phyloP scores from a whole-genome alignment of 2,888 invertebrate species.

The Macrophya annulata region DNA sequence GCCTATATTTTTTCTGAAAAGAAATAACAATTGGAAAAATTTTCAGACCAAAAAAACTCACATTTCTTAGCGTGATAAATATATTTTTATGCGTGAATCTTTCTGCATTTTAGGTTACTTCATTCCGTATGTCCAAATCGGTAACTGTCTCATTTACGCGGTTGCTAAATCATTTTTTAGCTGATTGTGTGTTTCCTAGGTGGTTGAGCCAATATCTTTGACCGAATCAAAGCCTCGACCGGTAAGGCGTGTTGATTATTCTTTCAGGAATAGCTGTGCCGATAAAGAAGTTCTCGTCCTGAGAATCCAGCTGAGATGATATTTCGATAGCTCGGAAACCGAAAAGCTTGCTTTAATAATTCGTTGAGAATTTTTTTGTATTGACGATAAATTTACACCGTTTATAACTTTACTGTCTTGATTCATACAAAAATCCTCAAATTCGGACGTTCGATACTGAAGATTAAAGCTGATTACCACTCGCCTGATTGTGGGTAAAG shows the following conservation, averaged over 20 bases:
- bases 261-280: not conserved
- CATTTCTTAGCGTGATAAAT: not conserved
- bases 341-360: not conserved
- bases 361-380: not conserved
- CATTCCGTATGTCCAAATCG: no score
- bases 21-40: not conserved
- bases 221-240: not conserved
- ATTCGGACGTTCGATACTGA: not conserved
- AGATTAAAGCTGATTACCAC: not conserved
- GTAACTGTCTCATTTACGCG: not conserved
- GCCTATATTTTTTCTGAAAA: no score
- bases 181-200: not conserved
- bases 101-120: not conserved
- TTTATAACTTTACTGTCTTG: not conserved
- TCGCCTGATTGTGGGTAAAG: not conserved
- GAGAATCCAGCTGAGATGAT: not conserved
- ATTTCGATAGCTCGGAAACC: not conserved
- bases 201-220: not conserved
- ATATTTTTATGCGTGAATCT: no score
- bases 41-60: not conserved
- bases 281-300: not conserved
- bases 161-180: not conserved
- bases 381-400: no score
- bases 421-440: not conserved
- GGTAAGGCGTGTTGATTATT: not conserved